A percentile compares a stretch with the other conserved stretches of the same genome.
These are phyloP conservation scores for Macropodus opercularis DNA, from an alignment of 2,797 vertebrate species.

Conservation along the genomic window DNA sequence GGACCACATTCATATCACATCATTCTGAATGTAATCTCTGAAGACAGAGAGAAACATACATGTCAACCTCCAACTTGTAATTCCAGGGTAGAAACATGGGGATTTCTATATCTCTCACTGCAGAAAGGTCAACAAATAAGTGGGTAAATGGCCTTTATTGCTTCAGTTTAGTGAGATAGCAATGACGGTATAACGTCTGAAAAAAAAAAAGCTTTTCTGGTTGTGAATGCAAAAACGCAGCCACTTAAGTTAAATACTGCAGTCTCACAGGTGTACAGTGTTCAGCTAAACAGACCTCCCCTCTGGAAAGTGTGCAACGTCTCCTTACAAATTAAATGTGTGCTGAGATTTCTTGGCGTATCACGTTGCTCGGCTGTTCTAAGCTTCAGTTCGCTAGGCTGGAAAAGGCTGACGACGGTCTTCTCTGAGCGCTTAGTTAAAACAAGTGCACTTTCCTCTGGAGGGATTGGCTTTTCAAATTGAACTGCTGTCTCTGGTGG, in stretches of 20 bases:
- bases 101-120: neutral
- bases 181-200: neutral
- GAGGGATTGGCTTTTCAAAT: no score
- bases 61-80: neutral
- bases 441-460: no score
- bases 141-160: neutral
- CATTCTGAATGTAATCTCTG: neutral
- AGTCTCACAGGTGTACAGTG: no score
- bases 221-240: neutral
- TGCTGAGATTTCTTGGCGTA: neutral
- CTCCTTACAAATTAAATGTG: neutral
- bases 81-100: neutral
- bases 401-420: constrained; percentile 3
- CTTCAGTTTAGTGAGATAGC: neutral
- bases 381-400: neutral
- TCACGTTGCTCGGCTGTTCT: neutral
- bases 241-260: no score
- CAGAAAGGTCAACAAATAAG: neutral
- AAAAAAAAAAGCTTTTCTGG: neutral
- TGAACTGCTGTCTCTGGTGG: neutral
- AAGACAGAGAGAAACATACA: neutral
- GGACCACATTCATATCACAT: neutral
- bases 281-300: no score
- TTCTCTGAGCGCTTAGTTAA: no score
- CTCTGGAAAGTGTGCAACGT: no score